Evolutionary conservation across 2,797 vertebrate species (phyloP), one percentile per base, ranked within the genome.

Genomic region (Setipinna tenuifilis): DNA sequence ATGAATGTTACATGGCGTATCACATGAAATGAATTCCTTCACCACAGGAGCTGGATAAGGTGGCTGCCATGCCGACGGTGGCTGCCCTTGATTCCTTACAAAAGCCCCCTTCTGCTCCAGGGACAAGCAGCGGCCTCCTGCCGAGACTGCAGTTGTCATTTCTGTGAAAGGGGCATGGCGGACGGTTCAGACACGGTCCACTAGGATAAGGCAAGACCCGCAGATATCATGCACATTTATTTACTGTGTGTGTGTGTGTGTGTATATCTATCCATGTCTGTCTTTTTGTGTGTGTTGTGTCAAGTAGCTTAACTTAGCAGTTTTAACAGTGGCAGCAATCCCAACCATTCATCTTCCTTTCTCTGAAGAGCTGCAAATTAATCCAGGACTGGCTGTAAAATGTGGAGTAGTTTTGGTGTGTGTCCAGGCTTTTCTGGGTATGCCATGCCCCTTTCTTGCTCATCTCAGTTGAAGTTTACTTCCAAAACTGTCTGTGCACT

Each of bases 151-250:
- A 86, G 87, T 86, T 86, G 87, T 86, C 87, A 86, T 84, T 86
- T 86, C 84, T 62, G 16, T 81, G 83, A 50, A 44, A 61, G 71
- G 83, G 85, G 84, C 83, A 86, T 86, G 80, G 82, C 82, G 85
- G 87, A 88, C 83, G 84, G 83, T 82, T 88, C 82, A 85, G 84
- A 88, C 78, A 88, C 62, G 87, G 83, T 86, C 82, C 85, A 88
- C 31, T 41, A 19, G 41, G 71, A 78, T 78, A 78, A 78, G 71
- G 71, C 71, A 78, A 41, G 35, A 71, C 65, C 65, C 65, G 28
- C 25, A 78, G 71, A 78, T 78, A 78, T 44, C 71, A 78, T 78
- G 71, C 31, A 78, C 31, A 78, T 78, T 78, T 17, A 44, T 44
- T 78, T 19, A 78, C 17, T 71, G 35, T 44, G 17, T 78, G 35